Evolutionary conservation across 92 coral and sea anemone species (phyloP).

Genomic region (Meandrina meandrites): DNA sequence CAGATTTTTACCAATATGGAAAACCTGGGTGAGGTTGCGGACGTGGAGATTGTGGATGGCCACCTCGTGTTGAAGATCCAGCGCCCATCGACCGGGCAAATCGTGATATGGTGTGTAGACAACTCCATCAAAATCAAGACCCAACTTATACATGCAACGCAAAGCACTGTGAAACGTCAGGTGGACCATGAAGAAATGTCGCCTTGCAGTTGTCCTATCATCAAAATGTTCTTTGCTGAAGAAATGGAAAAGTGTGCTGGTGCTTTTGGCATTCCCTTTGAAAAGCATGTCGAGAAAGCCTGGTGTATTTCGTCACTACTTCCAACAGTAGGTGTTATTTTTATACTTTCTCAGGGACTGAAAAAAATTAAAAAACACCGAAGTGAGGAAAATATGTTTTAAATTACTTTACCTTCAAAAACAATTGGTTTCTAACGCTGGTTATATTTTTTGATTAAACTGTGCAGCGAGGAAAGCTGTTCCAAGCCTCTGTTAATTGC

Average conservation of each 20-base stretch:
- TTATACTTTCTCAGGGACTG: background rate
- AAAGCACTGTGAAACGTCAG: background rate
- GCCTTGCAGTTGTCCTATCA: background rate
- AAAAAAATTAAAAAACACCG: background rate
- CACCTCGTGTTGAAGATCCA: background rate
- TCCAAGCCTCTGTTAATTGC: background rate
- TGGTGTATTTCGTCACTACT: background rate
- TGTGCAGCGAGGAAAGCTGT: background rate
- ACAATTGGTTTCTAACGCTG: background rate
- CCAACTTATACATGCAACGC: background rate
- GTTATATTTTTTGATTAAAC: background rate
- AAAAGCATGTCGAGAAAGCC: background rate
- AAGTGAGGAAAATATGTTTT: background rate
- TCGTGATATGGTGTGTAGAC: background rate
- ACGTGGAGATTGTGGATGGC: background rate
- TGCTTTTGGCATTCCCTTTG: background rate
- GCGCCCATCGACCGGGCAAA: background rate
- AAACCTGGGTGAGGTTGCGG: background rate
- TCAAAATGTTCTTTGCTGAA: background rate
- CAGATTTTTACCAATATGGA: background rate
- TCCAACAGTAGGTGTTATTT: background rate
- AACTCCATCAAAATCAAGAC: background rate
- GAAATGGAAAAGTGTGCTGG: conserved; percentile 5
- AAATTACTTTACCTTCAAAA: background rate
- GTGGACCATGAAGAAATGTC: background rate